Conservation (phyloP, 2,113 vertebrate species). For the Paradoxurus hermaphroditus region DNA sequence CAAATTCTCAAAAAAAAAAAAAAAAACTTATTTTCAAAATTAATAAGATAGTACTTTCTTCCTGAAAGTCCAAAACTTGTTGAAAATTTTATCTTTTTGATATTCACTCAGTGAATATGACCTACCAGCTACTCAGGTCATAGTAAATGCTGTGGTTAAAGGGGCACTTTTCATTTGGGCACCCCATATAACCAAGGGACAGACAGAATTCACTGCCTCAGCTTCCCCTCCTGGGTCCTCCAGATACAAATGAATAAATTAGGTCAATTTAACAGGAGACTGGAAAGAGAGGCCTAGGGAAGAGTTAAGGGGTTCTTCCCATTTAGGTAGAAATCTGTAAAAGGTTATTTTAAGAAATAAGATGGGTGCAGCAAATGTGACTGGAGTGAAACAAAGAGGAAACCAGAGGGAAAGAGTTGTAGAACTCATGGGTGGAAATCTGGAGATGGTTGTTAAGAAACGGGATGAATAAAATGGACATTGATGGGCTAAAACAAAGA, state of each 20-base stretch:
- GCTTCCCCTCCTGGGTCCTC: not conserved
- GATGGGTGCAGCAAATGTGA: not conserved
- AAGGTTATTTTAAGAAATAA: not conserved
- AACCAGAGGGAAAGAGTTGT: not conserved
- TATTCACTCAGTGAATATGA: not conserved
- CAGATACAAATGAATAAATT: not conserved
- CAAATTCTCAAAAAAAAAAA: not conserved
- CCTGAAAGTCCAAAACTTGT: not conserved
- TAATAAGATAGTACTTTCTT: not conserved
- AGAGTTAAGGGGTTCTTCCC: not conserved
- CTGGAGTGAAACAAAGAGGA: not conserved
- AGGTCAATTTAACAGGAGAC: not conserved
- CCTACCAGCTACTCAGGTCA: not conserved
- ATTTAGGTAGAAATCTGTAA: not conserved
- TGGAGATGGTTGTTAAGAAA: not conserved
- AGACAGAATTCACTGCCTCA: not conserved
- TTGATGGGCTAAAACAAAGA: not conserved
- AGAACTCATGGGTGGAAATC: not conserved
- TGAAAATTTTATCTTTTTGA: not conserved
- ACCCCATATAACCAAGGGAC: not conserved
- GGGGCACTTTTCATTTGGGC: not conserved
- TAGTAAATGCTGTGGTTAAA: not conserved
- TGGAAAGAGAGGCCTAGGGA: not conserved
- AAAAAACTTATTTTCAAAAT: not conserved
- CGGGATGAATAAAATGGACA: not conserved